Conservation (phyloP, 1,140 invertebrate species). For the Panulirus ornatus region DNA sequence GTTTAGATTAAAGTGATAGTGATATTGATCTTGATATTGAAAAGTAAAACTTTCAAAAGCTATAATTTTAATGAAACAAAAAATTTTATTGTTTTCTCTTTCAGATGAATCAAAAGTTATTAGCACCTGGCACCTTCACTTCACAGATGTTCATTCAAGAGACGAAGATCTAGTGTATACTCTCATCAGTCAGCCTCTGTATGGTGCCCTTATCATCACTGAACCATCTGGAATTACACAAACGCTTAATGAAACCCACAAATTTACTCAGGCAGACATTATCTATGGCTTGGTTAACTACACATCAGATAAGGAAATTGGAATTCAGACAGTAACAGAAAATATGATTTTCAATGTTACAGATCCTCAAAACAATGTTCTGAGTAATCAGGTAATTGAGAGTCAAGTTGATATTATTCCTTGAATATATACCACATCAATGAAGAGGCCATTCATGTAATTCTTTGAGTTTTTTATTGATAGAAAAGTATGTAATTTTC, state of each 20-base stretch:
- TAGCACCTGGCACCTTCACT: conserved; percentile 60
- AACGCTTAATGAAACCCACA: conserved; percentile 71
- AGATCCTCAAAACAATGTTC: conserved; percentile 78
- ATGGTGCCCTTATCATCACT: conserved; percentile 49
- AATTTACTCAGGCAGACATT: conserved; percentile 70
- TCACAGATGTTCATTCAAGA: conserved; percentile 69
- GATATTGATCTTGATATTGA: too few relatives aligned
- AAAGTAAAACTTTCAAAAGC: too few relatives aligned
- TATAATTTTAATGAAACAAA: too few relatives aligned
- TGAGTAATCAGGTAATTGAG: conserved; percentile 74
- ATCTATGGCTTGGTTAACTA: conserved; percentile 55
- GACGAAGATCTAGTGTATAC: conserved; percentile 72
- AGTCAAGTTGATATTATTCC: too few relatives aligned
- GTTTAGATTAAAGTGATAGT: too few relatives aligned
- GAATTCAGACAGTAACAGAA: conserved; percentile 45
- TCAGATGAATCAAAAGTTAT: conserved; percentile 67
- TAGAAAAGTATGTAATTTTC: too few relatives aligned
- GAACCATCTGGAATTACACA: conserved; percentile 28
- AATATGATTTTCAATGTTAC: conserved; percentile 77
- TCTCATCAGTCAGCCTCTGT: conserved; percentile 45
- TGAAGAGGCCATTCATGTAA: too few relatives aligned
- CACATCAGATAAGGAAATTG: conserved; percentile 62
- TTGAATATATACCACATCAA: too few relatives aligned
- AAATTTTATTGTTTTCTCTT: conserved; percentile 15
- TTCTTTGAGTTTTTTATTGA: too few relatives aligned